Base-by-base conservation (phyloP, 1,140 invertebrate genomes). In the Bombus superbus region DNA sequence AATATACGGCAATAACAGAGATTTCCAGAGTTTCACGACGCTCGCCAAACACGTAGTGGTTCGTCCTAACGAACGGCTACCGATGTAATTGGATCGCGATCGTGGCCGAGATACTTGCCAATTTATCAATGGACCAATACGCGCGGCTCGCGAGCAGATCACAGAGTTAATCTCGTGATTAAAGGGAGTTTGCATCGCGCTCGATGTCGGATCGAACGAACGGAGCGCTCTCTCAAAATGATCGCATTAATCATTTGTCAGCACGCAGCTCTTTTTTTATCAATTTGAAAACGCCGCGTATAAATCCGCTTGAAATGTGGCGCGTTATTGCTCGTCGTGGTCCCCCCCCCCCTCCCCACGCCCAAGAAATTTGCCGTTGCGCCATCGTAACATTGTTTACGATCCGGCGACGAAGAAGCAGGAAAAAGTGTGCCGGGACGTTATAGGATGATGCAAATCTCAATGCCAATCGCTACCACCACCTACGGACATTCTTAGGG, bases 401-500 rank as follows among this genome's bases (percentile, higher is more conserved):
- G 42, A 64, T 62, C n/a, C 13, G 25, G 35, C 18, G 35, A 22
- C 25, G 10, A n/a, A 11, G 47, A 32, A 32, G 18, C 38, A 2
- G 13, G 18, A 71, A 81, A 75, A 62, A 18, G 40, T 47, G 28
- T 74, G 73, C 40, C 40, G 57, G 22, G 81, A 53, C 32, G 81
- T 38, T 59, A 82, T 32, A 9, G 72, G 32, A 82, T 40, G 81
- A 75, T 66, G 81, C 57, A 82, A 82, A 82, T 82, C 44, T 82
- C 72, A 75, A 75, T 44, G 57, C 38, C 3, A 42, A 75, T 71
- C 42, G 35, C 35, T 40, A 35, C 73, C 72, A 35, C 73, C 72
- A 83, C 81, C 81, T 83, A 83, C 81, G 42, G 81, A 83, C 59
- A 76, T 83, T 83, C 81, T 44, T 76, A 22, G 11, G 6, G 53